These are phyloP conservation scores for Triops cancriformis DNA, from an alignment of 1,140 invertebrate genomes.

Conservation along the genomic window DNA sequence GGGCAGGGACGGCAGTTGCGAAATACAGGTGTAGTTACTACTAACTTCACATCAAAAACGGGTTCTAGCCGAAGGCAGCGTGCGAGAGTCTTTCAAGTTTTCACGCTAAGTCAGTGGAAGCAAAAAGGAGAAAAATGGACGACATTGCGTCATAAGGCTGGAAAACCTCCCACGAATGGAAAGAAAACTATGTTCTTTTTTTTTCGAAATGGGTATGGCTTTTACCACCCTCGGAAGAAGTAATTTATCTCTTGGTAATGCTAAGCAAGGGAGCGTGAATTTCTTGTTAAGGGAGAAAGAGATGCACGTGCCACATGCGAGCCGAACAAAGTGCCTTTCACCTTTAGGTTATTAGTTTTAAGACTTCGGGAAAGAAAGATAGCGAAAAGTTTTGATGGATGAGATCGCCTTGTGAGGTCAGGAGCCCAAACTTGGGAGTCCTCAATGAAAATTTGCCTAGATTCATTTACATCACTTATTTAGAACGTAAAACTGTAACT, in stretches of 20 bases:
- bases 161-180: too few species aligned
- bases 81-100: too few species aligned
- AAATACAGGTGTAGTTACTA: too few species aligned
- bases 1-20: too few species aligned
- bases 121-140: too few species aligned
- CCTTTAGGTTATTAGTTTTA: slow-evolving; percentile 9
- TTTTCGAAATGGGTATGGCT: not conserved
- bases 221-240: slow-evolving; percentile 8
- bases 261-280: slow-evolving; percentile 10
- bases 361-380: not conserved
- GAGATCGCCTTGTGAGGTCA: not conserved
- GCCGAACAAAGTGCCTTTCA: not conserved
- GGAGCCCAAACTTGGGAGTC: not conserved
- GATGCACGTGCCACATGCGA: not conserved
- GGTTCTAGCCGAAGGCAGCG: too few species aligned
- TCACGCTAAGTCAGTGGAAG: too few species aligned
- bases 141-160: too few species aligned
- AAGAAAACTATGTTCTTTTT: too few species aligned
- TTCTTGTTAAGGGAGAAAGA: not conserved
- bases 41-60: too few species aligned
- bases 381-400: not conserved
- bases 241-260: slow-evolving; percentile 6
- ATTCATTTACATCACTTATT: not conserved
- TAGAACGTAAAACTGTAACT: not conserved
- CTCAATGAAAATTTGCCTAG: not conserved